phyloP scores from a whole-genome alignment of 2,888 invertebrate species.

The Autographa pulchrina region DNA sequence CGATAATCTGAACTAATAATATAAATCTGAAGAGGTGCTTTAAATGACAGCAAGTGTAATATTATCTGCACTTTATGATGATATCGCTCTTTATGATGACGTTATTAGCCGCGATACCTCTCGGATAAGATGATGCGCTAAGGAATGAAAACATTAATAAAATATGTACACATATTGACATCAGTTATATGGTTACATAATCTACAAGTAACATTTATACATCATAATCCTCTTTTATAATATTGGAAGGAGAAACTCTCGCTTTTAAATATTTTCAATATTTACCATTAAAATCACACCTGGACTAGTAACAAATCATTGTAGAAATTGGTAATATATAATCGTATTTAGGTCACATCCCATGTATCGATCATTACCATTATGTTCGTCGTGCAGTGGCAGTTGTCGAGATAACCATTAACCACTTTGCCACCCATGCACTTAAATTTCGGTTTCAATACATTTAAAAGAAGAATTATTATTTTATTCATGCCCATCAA shows the following conservation, averaged over 20 bases:
- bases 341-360: no score
- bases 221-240: not conserved
- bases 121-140: not conserved
- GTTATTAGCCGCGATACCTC: not conserved
- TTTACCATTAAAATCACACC: not conserved
- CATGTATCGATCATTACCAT: not conserved
- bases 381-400: not conserved
- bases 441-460: not conserved
- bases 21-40: conserved; percentile 5
- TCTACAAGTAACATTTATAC: not conserved
- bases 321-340: no score
- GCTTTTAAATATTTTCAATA: not conserved
- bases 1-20: conserved; percentile 7
- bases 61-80: not conserved
- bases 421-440: not conserved
- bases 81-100: not conserved
- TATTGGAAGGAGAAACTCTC: not conserved
- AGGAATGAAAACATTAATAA: not conserved
- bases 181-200: not conserved
- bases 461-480: conserved; percentile 9
- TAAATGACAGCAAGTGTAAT: conserved; percentile 11
- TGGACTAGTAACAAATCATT: not conserved
- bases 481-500: conserved; percentile 28
- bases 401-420: not conserved
- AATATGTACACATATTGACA: not conserved